Conservation (phyloP, 2,888 invertebrate genomes). For the Brenthis hecate region DNA sequence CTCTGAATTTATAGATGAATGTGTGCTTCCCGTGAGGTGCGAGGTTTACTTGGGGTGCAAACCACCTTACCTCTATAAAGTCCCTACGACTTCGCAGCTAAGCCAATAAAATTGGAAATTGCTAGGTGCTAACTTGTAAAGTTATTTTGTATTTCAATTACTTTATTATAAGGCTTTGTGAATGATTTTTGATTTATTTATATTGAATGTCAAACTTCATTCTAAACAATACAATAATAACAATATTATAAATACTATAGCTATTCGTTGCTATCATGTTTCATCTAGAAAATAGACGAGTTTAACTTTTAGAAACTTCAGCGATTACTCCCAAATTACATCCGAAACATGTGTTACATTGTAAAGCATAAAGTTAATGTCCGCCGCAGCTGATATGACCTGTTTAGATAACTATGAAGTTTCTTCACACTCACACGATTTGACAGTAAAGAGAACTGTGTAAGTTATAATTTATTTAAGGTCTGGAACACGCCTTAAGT, state of each 20-base stretch:
- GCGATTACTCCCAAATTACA: conserved; percentile 65
- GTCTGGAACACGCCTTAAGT: conserved; percentile 64
- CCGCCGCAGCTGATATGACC: conserved; percentile 66
- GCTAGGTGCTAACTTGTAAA: conserved; percentile 41
- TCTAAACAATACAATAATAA: neutral
- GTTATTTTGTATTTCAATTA: conserved; percentile 39
- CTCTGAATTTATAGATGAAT: conserved; percentile 81
- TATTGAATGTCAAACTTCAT: neutral
- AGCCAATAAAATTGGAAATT: conserved; percentile 49
- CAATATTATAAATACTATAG: neutral
- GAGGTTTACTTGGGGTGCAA: conserved; percentile 51
- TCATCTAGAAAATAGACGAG: conserved; percentile 1
- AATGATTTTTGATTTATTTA: conserved; percentile 1
- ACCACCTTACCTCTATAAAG: conserved; percentile 50
- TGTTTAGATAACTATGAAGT: conserved; percentile 59
- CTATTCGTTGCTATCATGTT: neutral
- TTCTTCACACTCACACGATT: conserved; percentile 55
- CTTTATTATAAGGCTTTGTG: conserved; percentile 29
- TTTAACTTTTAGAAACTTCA: conserved; percentile 44
- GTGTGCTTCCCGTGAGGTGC: conserved; percentile 67
- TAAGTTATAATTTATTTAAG: conserved; percentile 72
- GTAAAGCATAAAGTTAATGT: conserved; percentile 57
- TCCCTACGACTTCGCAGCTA: conserved; percentile 46
- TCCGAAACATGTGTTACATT: conserved; percentile 58
- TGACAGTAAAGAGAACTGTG: conserved; percentile 66